Conservation (phyloP, 2,797 vertebrate species). For the Tapirus indicus region DNA sequence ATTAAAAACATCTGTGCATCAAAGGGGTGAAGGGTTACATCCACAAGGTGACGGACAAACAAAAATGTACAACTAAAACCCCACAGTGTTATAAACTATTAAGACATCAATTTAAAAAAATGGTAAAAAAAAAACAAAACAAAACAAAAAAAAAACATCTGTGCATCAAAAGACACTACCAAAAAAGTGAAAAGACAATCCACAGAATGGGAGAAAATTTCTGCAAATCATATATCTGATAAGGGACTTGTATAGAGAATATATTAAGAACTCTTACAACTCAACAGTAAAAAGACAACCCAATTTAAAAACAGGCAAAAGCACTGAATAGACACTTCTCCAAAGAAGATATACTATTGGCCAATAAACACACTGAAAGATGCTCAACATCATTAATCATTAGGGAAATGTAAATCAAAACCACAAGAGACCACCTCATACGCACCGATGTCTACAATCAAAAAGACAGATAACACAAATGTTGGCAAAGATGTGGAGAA, state of each 20-base stretch:
- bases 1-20: conserved; percentile 6
- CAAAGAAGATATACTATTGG: not conserved
- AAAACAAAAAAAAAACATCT: too few relatives aligned
- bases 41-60: too few relatives aligned
- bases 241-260: not conserved
- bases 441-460: not conserved
- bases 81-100: too few relatives aligned
- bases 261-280: not conserved
- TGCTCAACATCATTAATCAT: not conserved
- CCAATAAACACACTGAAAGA: conserved; percentile 5
- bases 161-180: not conserved
- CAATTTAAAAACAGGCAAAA: conserved; percentile 20
- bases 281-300: not conserved
- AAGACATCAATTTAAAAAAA: too few relatives aligned
- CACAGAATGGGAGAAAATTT: not conserved
- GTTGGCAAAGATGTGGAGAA: not conserved
- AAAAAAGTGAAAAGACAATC: conserved; percentile 13
- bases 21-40: too few relatives aligned
- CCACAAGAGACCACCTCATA: not conserved
- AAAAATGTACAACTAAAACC: too few relatives aligned
- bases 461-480: not conserved
- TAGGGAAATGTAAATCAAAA: conserved; percentile 41
- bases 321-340: not conserved
- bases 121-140: too few relatives aligned
- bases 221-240: not conserved